Base-by-base conservation (phyloP, 2,113 vertebrate genomes). In the Perca schrenkii region DNA sequence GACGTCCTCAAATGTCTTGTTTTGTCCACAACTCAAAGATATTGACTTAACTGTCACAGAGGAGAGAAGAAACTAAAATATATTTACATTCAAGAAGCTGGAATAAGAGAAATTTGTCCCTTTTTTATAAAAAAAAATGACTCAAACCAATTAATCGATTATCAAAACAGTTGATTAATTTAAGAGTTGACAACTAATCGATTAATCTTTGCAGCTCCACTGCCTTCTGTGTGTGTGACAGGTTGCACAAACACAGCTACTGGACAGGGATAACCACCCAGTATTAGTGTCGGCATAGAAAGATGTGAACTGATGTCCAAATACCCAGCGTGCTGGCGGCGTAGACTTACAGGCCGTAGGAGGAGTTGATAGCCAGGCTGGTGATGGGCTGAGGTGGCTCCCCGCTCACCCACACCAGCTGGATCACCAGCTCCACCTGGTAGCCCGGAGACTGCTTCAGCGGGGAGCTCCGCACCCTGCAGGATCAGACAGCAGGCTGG, bases 321-420 rank as follows among this genome's bases (percentile, higher is more conserved):
- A 76, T 19, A 49, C 65, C 47, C 53, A 50, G 53, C 34, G 46
- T 22, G 21, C 31, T 0, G 7, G 57, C 12, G 0, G 13, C 8
- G 17, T 19, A 46, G 78, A 97, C 98, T 97, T 93, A 99, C 98
- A 99, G 95, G 82, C 98, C 98, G 6, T 97, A 99, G 0, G 97
- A 96, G 65, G 98, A 99, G 89, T 99, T 99, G 84, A 99, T 76
- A 40, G 96, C 97, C 93, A 99, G 94, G 92, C 98, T 98, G 80
- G 97, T 98, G 95, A 99, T 98, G 77, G 97, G 98, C 21, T 99
- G 98, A 75, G 98, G 98, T n/a, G 98, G 98, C 88, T 99, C 98
- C 86, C 98, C 98, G 57, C 97, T 95, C 83, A 99, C 98, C 98
- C 98, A 99, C 57, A 99, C 96, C 93, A 99, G 94, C 93, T 99